These are phyloP conservation scores for Cathartes aura DNA, from an alignment of 2,113 vertebrate genomes.

Conservation along the genomic window DNA sequence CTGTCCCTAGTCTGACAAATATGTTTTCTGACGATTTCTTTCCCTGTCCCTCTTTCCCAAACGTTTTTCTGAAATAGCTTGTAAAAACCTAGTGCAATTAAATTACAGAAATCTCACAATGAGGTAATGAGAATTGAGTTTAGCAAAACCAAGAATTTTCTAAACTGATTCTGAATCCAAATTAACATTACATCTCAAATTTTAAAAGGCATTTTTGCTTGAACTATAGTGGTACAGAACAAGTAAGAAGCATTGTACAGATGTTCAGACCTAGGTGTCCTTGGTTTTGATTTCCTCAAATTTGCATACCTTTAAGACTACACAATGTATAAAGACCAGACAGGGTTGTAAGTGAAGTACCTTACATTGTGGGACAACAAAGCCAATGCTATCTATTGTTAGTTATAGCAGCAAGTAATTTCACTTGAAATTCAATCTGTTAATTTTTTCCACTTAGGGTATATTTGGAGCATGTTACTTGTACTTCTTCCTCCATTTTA, in stretches of 20 bases:
- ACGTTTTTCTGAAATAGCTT: background rate
- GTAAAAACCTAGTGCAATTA: background rate
- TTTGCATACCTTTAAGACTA: background rate
- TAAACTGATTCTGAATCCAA: background rate
- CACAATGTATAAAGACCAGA: background rate
- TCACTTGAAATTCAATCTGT: background rate
- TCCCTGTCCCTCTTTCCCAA: background rate
- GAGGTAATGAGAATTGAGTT: background rate
- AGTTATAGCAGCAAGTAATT: background rate
- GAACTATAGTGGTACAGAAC: background rate
- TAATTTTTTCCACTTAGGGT: background rate
- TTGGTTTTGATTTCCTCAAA: background rate
- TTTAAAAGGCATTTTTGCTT: background rate
- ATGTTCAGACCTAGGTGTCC: background rate
- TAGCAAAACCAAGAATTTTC: background rate
- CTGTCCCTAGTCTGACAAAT: background rate
- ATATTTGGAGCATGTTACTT: conserved; percentile 46
- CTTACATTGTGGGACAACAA: background rate
- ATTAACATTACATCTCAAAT: background rate
- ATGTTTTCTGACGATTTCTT: background rate
- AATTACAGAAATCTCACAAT: background rate
- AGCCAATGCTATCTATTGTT: background rate
- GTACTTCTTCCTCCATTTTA: conserved; percentile 67
- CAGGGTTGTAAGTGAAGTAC: background rate
- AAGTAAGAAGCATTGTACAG: background rate